These are phyloP conservation scores for Ariolimax columbianus DNA, from an alignment of 2,888 invertebrate species.

Conservation along the genomic window DNA sequence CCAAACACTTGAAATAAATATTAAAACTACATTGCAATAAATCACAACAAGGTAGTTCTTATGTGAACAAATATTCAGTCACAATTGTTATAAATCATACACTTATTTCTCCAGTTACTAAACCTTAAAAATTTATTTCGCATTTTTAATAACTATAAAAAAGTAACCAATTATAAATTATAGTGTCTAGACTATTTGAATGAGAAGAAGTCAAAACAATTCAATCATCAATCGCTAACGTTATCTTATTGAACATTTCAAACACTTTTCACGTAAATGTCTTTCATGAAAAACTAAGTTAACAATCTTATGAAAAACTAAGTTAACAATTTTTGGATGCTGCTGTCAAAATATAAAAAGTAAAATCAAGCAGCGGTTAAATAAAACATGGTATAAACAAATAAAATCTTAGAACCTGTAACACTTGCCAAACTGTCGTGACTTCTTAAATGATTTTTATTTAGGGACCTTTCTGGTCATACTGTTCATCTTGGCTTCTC, in stretches of 20 bases:
- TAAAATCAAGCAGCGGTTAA: not conserved
- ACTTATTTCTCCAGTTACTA: not conserved
- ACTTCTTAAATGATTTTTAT: not conserved
- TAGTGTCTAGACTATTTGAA: not conserved
- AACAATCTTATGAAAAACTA: not conserved
- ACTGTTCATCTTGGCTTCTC: not conserved
- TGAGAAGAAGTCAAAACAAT: not conserved
- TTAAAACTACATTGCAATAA: not conserved
- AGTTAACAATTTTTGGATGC: not conserved
- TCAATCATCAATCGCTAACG: not conserved
- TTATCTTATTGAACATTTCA: not conserved
- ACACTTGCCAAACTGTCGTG: not conserved
- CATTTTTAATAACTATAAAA: too few relatives aligned
- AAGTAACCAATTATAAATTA: not conserved
- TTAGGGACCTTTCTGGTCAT: not conserved
- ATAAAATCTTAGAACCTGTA: not conserved
- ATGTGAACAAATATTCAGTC: constrained; percentile 9
- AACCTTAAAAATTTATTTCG: not conserved
- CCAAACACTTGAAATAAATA: not conserved
- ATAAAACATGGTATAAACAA: not conserved
- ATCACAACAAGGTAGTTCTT: constrained; percentile 9
- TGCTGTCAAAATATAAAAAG: not conserved
- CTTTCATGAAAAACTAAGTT: not conserved
- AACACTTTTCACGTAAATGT: not conserved
- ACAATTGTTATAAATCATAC: not conserved